A percentile compares a stretch with the other conserved stretches of the same genome.
These are phyloP conservation scores for Magallana gigas DNA, from an alignment of 1,140 invertebrate genomes.

Conservation along the genomic window DNA sequence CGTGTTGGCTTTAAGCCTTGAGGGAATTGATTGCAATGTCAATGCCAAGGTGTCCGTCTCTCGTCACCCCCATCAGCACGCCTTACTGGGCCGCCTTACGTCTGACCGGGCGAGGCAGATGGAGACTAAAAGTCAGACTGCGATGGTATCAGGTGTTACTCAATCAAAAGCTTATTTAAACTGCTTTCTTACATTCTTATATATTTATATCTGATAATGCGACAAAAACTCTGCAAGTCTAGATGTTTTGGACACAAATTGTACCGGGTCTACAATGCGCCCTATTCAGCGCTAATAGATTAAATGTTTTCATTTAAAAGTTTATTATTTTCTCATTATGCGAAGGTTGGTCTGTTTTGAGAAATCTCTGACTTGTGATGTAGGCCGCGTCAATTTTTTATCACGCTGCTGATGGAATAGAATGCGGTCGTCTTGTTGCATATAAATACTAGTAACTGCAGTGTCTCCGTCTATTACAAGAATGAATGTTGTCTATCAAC, in stretches of 20 bases:
- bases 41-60: background rate
- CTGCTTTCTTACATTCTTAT: constrained; percentile 29
- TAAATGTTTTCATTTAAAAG: background rate
- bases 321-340: background rate
- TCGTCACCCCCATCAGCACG: constrained; percentile 1
- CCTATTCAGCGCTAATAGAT: background rate
- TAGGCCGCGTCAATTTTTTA: background rate
- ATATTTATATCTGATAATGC: constrained; percentile 28
- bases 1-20: background rate
- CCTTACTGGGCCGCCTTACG: background rate
- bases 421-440: background rate
- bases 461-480: background rate
- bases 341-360: background rate
- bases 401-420: background rate
- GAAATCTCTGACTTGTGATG: too few relatives aligned
- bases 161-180: constrained; percentile 28
- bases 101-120: constrained; percentile 12
- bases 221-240: constrained; percentile 11
- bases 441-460: background rate
- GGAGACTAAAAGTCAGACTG: constrained; percentile 34
- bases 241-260: constrained; percentile 19
- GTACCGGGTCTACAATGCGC: background rate
- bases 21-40: constrained; percentile 18
- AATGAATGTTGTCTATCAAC: constrained; percentile 3
- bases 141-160: constrained; percentile 25